These are phyloP conservation scores for Smittia aterrima DNA, from an alignment of 2,888 invertebrate genomes.

Conservation along the genomic window DNA sequence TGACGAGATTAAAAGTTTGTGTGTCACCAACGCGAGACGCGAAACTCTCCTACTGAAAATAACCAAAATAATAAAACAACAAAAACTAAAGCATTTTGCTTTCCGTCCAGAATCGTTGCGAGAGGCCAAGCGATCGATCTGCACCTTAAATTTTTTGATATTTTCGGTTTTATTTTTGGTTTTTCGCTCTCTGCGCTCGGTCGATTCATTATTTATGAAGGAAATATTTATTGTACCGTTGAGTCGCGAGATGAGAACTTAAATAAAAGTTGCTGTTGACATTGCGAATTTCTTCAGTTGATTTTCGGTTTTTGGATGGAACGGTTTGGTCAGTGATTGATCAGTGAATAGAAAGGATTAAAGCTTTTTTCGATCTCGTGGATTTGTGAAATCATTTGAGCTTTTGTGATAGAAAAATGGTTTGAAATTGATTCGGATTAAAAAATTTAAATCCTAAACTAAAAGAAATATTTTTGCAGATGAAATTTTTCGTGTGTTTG, in stretches of 20 bases:
- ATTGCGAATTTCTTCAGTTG: slow-evolving; percentile 34
- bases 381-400: too few species aligned
- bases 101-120: neutral
- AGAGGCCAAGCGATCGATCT: neutral
- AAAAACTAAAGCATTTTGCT: too few species aligned
- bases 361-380: too few species aligned
- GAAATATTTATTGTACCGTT: slow-evolving; percentile 2
- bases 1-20: too few species aligned
- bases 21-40: too few species aligned
- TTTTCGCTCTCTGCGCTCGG: neutral
- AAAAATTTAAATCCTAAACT: neutral
- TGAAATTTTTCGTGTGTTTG: neutral
- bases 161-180: neutral
- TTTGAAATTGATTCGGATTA: too few species aligned
- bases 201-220: neutral
- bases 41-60: too few species aligned
- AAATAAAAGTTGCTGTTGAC: slow-evolving; percentile 32
- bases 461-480: neutral
- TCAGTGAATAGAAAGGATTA: too few species aligned
- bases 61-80: too few species aligned
- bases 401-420: too few species aligned
- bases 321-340: neutral
- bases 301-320: neutral
- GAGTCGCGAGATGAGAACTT: neutral
- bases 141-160: slow-evolving; percentile 7